These are phyloP conservation scores for Anser cygnoides DNA, from an alignment of 2,113 vertebrate species.

Conservation along the genomic window DNA sequence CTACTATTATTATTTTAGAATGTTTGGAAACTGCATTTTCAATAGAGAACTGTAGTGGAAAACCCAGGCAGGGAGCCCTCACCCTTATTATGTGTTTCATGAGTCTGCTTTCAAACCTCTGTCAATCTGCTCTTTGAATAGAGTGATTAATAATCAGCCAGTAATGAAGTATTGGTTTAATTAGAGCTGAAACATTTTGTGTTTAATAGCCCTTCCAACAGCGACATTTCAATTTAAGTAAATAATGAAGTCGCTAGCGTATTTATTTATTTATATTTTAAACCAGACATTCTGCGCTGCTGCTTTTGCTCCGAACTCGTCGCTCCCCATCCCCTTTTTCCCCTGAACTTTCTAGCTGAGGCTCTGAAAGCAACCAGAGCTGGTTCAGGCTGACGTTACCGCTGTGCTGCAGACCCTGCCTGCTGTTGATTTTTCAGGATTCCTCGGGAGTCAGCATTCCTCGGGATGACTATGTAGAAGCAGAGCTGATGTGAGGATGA, in stretches of 20 bases:
- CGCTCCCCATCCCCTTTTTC: not conserved
- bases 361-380: not conserved
- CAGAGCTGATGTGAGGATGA: not conserved
- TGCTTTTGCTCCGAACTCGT: not conserved
- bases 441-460: not conserved
- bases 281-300: not conserved
- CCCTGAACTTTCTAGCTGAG: not conserved
- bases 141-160: not conserved
- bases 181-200: not conserved
- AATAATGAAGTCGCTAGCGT: not conserved
- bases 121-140: conserved; percentile 22
- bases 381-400: not conserved
- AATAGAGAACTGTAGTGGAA: not conserved
- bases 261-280: not conserved
- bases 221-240: not conserved
- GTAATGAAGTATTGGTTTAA: conserved; percentile 45
- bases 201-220: not conserved
- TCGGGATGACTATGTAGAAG: not conserved
- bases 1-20: not conserved
- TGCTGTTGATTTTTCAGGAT: not conserved
- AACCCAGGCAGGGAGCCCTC: not conserved
- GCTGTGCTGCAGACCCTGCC: not conserved
- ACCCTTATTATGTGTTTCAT: not conserved
- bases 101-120: conserved; percentile 31
- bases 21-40: not conserved